Evolutionary conservation across 2,797 vertebrate species (phyloP).

Genomic region (Nothura maculosa): DNA sequence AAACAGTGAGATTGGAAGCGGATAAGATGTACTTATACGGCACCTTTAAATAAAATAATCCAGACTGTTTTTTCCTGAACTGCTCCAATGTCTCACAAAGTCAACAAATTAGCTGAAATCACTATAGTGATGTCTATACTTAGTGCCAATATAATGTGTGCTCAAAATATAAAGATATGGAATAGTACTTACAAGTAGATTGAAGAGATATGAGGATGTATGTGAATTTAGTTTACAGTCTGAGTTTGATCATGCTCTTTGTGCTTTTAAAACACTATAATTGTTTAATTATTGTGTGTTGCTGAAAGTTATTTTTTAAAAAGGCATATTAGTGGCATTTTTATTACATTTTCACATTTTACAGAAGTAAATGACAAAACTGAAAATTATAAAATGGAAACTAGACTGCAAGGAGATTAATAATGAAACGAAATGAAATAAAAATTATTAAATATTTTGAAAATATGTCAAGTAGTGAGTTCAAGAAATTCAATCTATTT

Average conservation of each 20-base stretch:
- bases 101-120: neutral
- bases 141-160: neutral
- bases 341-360: neutral
- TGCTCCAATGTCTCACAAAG: neutral
- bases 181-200: neutral
- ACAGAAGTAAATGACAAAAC: neutral
- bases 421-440: neutral
- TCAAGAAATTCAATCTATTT: neutral
- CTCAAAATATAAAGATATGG: neutral
- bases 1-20: neutral
- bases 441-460: neutral
- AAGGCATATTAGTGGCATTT: neutral
- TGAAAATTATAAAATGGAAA: neutral
- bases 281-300: neutral
- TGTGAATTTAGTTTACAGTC: neutral
- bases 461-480: neutral
- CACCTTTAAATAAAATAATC: neutral
- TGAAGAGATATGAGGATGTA: neutral
- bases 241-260: neutral
- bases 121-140: neutral
- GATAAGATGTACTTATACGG: neutral
- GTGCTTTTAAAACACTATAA: neutral
- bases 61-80: neutral
- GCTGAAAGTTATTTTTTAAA: neutral
- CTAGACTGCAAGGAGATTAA: neutral